Base-by-base conservation (phyloP, 2,113 vertebrate species). In the Hyla sarda region DNA sequence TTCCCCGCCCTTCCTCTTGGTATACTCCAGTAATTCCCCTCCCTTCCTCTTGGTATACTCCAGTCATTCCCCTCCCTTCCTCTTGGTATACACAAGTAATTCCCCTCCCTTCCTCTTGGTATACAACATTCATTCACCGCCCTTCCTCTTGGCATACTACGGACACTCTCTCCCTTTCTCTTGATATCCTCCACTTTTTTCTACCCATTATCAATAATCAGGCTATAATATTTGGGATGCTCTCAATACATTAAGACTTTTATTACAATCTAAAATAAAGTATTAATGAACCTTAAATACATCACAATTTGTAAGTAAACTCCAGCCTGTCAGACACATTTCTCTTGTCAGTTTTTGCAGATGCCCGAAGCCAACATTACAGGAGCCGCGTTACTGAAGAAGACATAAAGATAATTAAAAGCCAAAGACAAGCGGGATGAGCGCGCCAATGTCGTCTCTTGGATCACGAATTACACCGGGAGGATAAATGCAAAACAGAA, bases 391-490 rank as follows among this genome's bases (percentile, higher is more conserved):
- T 65, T 30, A 65, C 78, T 37, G 62, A 37, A 81, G n/a, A 16
- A 80, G 23, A 69, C 16, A 50, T 19, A 74, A 60, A 45, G 28
- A 74, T 74, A 74, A 83, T 74, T 74, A 83, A 72, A 52, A 83
- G 62, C 60, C 47, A 13, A 47, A 21, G 62, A 82, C 28, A 52
- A n/a, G 25, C 23, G 73, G 52, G 54, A 45, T 56, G 73, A 5
- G 30, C 0, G 25, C 41, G 58, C n/a, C 76, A 65, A 84, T 84
- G 83, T 62, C 32, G 21, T 76, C 58, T 65, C 56, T 41, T 45
- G 30, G 72, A 65, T 76, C 11, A 37, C 21, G 62, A 37, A 67
- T 77, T 25, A 50, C 8, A 34, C 56, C 28, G 30, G 56, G 28
- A 62, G 56, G 16, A 69, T 5, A 65, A 34, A 52, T 50, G 74